A percentile compares a stretch with the other conserved stretches of the same genome.
Conservation (phyloP, 92 coral and sea anemone species). For the Phenganax stokvisi region DNA sequence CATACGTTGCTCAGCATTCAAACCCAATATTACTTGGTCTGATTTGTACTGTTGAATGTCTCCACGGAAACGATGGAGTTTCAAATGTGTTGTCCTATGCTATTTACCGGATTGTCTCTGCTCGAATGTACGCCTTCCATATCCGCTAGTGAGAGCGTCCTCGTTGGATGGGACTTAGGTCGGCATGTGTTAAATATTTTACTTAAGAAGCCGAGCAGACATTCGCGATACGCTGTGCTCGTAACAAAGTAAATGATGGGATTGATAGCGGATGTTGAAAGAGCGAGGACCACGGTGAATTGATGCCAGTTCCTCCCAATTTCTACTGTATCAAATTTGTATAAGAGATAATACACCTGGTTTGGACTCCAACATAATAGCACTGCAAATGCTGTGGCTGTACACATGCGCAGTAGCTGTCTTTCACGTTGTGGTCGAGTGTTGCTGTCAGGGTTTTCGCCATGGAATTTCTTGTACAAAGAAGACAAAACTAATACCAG, state of each 20-base stretch:
- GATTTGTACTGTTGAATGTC: not conserved
- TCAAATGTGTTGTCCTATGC: not conserved
- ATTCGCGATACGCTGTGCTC: conserved; percentile 51
- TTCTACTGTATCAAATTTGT: conserved; percentile 62
- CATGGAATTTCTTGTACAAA: conserved; percentile 49
- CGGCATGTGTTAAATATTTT: not conserved
- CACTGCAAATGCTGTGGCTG: conserved; percentile 52
- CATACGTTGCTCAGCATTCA: no score
- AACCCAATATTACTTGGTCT: no score
- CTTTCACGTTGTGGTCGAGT: conserved; percentile 58
- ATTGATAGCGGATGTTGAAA: conserved; percentile 68
- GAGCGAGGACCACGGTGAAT: conserved; percentile 62
- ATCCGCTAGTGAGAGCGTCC: not conserved
- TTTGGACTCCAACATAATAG: conserved; percentile 74
- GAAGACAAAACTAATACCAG: conserved; percentile 53
- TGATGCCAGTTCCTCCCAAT: conserved; percentile 60
- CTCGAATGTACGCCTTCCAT: not conserved
- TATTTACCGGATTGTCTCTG: not conserved
- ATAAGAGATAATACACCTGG: conserved; percentile 66
- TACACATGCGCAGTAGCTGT: conserved; percentile 73
- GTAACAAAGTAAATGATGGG: conserved; percentile 69
- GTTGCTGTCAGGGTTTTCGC: conserved; percentile 58
- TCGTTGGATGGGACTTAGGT: not conserved
- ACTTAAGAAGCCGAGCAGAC: conserved; percentile 33
- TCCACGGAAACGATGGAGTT: not conserved